phyloP scores from a whole-genome alignment of 2,888 invertebrate species.

The Harpalus rubripes region DNA sequence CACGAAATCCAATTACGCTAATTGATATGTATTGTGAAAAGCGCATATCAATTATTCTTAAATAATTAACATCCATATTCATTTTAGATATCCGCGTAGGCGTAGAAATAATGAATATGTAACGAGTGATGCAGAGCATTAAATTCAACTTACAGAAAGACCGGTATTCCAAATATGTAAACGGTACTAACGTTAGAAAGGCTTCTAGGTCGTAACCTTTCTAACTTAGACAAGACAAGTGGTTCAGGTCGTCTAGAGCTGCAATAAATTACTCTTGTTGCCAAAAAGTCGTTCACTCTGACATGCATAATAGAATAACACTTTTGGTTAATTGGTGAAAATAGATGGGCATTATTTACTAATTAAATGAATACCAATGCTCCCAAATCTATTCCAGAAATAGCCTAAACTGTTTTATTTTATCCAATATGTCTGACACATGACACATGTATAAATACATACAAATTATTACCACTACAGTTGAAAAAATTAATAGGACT shows the following conservation, averaged over 20 bases:
- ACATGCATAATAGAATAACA: conserved; percentile 45
- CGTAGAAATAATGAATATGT: background rate
- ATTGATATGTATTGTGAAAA: background rate
- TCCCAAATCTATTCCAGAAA: background rate
- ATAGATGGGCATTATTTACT: conserved; percentile 59
- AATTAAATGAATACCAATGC: conserved; percentile 7
- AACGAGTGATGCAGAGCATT: background rate
- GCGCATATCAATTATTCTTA: background rate
- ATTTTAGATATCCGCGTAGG: background rate
- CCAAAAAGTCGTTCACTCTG: conserved; percentile 59
- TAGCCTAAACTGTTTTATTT: no score
- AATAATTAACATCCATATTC: no score
- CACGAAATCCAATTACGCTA: no score
- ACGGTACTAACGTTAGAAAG: background rate
- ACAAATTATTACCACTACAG: no score
- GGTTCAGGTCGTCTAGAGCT: conserved; percentile 24
- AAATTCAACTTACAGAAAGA: conserved; percentile 27
- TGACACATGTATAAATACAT: no score
- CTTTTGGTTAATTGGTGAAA: conserved; percentile 59
- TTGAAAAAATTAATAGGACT: no score
- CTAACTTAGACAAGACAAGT: conserved; percentile 51
- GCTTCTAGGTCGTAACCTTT: conserved; percentile 43
- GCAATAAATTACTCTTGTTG: conserved; percentile 55
- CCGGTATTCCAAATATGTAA: conserved; percentile 14
- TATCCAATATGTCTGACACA: no score